phyloP scores from a whole-genome alignment of 2,113 vertebrate species.

The Pitta sordida region DNA sequence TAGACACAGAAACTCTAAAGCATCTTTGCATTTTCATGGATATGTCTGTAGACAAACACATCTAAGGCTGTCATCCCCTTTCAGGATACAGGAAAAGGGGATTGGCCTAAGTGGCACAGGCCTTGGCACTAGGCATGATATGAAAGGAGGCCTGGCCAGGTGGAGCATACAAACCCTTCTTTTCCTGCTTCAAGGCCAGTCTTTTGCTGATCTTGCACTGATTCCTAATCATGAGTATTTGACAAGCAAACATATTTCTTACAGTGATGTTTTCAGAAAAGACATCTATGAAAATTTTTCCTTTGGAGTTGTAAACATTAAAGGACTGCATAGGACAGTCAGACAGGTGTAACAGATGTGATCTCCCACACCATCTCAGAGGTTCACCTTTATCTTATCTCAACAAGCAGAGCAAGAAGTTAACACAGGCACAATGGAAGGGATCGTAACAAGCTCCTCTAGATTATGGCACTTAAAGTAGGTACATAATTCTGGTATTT shows the following conservation, averaged over 20 bases:
- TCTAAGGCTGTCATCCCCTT: background rate
- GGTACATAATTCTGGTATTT: background rate
- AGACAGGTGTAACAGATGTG: background rate
- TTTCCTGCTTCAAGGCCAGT: background rate
- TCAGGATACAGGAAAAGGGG: background rate
- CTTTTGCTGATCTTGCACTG: background rate
- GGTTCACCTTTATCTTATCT: background rate
- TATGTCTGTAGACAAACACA: background rate
- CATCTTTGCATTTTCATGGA: background rate
- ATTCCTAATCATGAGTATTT: background rate
- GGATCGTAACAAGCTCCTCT: background rate
- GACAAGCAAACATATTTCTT: background rate
- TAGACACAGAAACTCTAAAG: background rate
- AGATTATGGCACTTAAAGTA: background rate
- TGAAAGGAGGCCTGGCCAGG: background rate
- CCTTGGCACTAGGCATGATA: background rate
- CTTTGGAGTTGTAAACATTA: background rate
- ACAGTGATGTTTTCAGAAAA: too few relatives aligned
- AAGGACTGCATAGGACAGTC: fast-evolving
- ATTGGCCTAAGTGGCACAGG: fast-evolving
- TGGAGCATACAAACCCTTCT: background rate
- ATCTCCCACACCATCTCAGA: background rate
- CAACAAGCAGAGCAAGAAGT: background rate
- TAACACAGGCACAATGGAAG: background rate
- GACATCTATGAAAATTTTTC: background rate